A percentile compares a stretch with the other conserved stretches of the same genome.
phyloP scores from a whole-genome alignment of 1,140 invertebrate genomes.

The Bombus superbus region DNA sequence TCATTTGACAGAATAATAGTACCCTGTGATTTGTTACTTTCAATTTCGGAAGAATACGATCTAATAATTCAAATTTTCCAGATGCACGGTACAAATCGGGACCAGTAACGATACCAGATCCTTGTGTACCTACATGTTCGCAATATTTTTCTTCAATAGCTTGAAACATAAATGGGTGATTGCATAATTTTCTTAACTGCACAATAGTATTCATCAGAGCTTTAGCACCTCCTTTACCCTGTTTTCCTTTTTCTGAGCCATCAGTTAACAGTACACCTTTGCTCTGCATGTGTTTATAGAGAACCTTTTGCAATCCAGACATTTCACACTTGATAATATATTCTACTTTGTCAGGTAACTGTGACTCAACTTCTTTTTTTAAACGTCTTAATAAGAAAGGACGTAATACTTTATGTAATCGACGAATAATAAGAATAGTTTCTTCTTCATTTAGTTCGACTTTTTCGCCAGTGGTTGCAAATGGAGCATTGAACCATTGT shows the following conservation, averaged over 20 bases:
- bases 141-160: conserved; percentile 99
- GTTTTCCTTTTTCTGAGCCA: conserved; percentile 97
- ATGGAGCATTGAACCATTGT: conserved; percentile 99
- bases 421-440: conserved; percentile 99
- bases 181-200: conserved; percentile 98
- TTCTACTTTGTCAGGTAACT: conserved; percentile 99
- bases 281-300: conserved; percentile 98
- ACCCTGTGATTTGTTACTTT: conserved; percentile 95
- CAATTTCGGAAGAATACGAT: conserved; percentile 98
- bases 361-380: conserved; percentile 99
- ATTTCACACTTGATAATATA: conserved; percentile 99
- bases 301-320: conserved; percentile 96
- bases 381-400: conserved; percentile 97
- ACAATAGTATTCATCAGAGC: conserved; percentile 99
- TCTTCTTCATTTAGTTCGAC: conserved; percentile 99
- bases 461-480: conserved; percentile 99
- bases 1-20: conserved; percentile 99
- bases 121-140: conserved; percentile 90
- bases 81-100: conserved; percentile 96
- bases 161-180: conserved; percentile 99
- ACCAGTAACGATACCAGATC: conserved; percentile 88
- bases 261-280: conserved; percentile 97
- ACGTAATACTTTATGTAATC: conserved; percentile 98
- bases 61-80: conserved; percentile 99
- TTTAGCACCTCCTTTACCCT: conserved; percentile 97